These are phyloP conservation scores for Antechinus stuartii DNA, from an alignment of 2,113 vertebrate genomes.

Conservation along the genomic window DNA sequence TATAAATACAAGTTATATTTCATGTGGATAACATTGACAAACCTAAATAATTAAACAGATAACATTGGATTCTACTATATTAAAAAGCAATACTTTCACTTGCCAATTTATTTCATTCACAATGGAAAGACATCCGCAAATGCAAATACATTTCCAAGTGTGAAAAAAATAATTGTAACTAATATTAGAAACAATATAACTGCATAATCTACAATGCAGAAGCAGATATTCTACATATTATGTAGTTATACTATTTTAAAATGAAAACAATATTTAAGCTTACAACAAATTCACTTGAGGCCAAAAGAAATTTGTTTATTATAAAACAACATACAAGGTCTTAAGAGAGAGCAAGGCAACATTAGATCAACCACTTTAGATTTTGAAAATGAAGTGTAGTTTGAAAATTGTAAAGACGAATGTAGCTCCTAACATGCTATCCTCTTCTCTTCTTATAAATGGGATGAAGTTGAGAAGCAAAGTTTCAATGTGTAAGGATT, in stretches of 20 bases:
- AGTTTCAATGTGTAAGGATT: constrained; percentile 98
- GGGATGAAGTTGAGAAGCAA: constrained; percentile 98
- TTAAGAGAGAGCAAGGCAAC: constrained; percentile 85
- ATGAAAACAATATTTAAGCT: constrained; percentile 83
- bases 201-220: constrained; percentile 77
- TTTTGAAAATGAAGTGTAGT: constrained; percentile 80
- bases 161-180: constrained; percentile 73
- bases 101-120: constrained; percentile 81
- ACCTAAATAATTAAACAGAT: constrained; percentile 81
- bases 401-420: constrained; percentile 82
- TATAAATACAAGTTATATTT: constrained; percentile 85
- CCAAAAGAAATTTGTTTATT: constrained; percentile 86
- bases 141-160: constrained; percentile 84
- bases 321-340: constrained; percentile 84
- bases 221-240: constrained; percentile 76
- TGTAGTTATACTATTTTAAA: constrained; percentile 76
- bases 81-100: constrained; percentile 80
- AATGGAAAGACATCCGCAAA: constrained; percentile 86
- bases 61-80: constrained; percentile 81
- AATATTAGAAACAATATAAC: constrained; percentile 74
- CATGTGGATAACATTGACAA: constrained; percentile 81
- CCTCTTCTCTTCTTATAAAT: constrained; percentile 90
- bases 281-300: constrained; percentile 82
- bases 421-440: constrained; percentile 80
- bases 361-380: constrained; percentile 83